Conservation (phyloP, 2,888 invertebrate genomes). For the Hypercompe scribonia region DNA sequence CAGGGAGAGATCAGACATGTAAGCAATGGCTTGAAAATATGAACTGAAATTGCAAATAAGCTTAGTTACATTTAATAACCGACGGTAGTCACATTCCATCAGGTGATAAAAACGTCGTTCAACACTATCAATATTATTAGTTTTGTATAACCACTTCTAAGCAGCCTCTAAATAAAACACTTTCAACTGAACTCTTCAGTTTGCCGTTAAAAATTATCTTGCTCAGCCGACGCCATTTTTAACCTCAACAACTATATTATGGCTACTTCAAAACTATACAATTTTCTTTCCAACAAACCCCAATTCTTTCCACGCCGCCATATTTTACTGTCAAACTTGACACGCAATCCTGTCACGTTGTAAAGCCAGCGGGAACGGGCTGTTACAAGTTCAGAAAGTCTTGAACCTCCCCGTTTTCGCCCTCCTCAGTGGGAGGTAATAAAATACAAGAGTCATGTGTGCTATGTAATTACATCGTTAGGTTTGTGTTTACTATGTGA, state of each 20-base stretch:
- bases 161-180: no score
- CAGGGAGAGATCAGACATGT: no score
- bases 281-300: neutral
- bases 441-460: constrained; percentile 7
- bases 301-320: neutral
- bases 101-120: no score
- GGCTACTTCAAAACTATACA: neutral
- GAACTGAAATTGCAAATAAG: no score
- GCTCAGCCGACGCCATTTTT: neutral
- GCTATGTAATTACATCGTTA: constrained; percentile 16
- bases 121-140: no score
- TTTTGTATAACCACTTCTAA: no score
- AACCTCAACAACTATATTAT: neutral
- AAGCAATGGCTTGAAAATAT: no score
- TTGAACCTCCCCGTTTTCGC: neutral
- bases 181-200: neutral
- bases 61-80: no score
- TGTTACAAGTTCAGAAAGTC: constrained; percentile 2
- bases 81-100: no score
- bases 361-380: neutral
- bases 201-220: neutral
- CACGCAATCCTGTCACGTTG: constrained; percentile 7
- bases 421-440: constrained; percentile 3
- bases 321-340: neutral
- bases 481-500: neutral